Evolutionary conservation across 2,888 invertebrate genomes (phyloP).

Genomic region (Osmoderma eremita): DNA sequence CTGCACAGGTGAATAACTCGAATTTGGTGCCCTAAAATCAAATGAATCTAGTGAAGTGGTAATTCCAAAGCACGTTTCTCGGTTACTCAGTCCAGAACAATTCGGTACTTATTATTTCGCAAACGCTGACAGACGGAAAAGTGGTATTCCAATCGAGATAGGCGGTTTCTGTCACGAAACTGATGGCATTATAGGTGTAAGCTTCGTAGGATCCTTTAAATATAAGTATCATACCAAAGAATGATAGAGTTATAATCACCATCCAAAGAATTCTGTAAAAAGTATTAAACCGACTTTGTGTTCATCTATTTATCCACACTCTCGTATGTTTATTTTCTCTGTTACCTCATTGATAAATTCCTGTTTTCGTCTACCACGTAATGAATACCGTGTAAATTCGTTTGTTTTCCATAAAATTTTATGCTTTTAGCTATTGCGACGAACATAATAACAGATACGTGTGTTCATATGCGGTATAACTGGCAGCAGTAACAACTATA

Average conservation of each 20-base stretch:
- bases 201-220: slow-evolving; percentile 67
- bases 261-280: slow-evolving; percentile 68
- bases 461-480: background rate
- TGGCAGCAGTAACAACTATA: background rate
- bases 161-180: slow-evolving; percentile 67
- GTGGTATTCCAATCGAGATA: slow-evolving; percentile 72
- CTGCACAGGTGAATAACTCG: slow-evolving; percentile 50
- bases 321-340: background rate
- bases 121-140: slow-evolving; percentile 71
- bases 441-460: background rate
- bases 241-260: slow-evolving; percentile 63
- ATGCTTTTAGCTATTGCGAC: slow-evolving; percentile 41
- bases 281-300: too few species aligned
- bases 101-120: slow-evolving; percentile 64
- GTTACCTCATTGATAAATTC: slow-evolving; percentile 53
- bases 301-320: too few species aligned
- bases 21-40: slow-evolving; percentile 46
- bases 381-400: slow-evolving; percentile 58
- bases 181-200: slow-evolving; percentile 65
- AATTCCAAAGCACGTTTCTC: slow-evolving; percentile 44
- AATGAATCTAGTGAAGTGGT: background rate
- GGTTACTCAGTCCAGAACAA: slow-evolving; percentile 56
- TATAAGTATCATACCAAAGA: slow-evolving; percentile 63
- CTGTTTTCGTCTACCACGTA: slow-evolving; percentile 55
- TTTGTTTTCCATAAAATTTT: slow-evolving; percentile 55